Conservation (phyloP, 2,888 invertebrate species). For the Idaea dimidiata region DNA sequence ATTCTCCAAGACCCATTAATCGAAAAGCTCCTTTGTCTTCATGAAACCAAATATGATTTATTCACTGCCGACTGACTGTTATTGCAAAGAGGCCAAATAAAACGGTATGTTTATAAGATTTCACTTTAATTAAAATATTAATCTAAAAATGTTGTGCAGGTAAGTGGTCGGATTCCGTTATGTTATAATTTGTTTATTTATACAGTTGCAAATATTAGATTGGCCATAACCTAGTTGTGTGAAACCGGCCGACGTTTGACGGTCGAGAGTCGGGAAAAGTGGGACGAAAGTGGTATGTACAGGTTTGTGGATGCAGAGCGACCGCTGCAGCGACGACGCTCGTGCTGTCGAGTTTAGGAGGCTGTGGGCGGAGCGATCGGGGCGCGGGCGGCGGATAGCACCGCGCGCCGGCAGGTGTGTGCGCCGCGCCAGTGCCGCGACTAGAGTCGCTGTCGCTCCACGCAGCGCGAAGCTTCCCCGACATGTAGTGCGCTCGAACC, state of each 20-base stretch:
- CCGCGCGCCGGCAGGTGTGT: slow-evolving; percentile 59
- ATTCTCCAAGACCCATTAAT: slow-evolving; percentile 40
- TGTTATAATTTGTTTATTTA: not conserved
- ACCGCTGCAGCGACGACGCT: slow-evolving; percentile 70
- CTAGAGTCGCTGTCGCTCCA: slow-evolving; percentile 61
- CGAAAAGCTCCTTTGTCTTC: not conserved
- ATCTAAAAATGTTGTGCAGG: not conserved
- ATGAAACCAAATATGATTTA: not conserved
- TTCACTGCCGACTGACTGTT: not conserved
- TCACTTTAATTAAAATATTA: slow-evolving; percentile 1
- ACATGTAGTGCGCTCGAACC: slow-evolving; percentile 63
- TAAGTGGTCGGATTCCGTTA: not conserved
- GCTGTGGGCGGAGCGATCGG: slow-evolving; percentile 49
- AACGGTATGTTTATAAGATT: not conserved
- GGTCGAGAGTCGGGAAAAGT: slow-evolving; percentile 53
- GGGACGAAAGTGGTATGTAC: slow-evolving; percentile 60
- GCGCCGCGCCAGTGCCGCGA: slow-evolving; percentile 72
- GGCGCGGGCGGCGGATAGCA: slow-evolving; percentile 48
- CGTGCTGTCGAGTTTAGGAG: slow-evolving; percentile 70
- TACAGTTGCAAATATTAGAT: slow-evolving; percentile 1
- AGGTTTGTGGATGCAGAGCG: slow-evolving; percentile 64
- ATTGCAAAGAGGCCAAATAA: slow-evolving; percentile 1
- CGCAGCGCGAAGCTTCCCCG: slow-evolving; percentile 44
- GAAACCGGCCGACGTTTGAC: slow-evolving; percentile 33
- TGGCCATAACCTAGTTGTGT: slow-evolving; percentile 17